phyloP scores from a whole-genome alignment of 2,797 vertebrate species.

The Neosilurus mollespiculum region DNA sequence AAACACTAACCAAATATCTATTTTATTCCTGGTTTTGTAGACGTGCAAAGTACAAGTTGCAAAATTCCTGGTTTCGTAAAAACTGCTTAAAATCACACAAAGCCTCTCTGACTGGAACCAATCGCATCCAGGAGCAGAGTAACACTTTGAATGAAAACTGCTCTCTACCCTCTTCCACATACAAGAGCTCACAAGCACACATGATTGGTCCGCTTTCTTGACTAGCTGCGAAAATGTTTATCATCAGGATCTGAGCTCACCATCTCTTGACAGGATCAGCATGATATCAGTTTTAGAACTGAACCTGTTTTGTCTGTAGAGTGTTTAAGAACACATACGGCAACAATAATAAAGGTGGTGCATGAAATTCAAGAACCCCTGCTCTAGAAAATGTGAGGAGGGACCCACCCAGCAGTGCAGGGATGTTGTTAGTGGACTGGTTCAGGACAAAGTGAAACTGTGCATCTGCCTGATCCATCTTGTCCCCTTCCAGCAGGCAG shows the following conservation, averaged over 20 bases:
- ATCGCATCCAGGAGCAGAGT: background rate
- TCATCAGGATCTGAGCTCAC: no score
- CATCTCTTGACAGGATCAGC: no score
- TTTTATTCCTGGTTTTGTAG: background rate
- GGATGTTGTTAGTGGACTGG: slow-evolving; percentile 98
- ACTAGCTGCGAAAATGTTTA: no score
- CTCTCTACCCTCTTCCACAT: background rate
- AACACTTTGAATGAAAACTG: background rate
- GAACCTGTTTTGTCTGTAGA: background rate
- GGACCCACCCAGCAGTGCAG: slow-evolving; percentile 87
- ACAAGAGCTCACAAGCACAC: background rate
- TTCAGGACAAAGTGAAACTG: slow-evolving; percentile 99
- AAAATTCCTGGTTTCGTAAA: background rate
- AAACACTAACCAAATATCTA: background rate
- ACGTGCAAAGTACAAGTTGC: background rate
- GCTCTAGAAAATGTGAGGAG: background rate
- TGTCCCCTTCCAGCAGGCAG: slow-evolving; percentile 97
- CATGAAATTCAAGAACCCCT: background rate
- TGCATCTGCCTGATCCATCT: slow-evolving; percentile 99
- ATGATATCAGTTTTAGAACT: background rate
- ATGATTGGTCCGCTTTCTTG: no score
- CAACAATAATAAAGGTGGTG: background rate
- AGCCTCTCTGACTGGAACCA: background rate
- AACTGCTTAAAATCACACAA: background rate
- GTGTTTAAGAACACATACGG: background rate